These are phyloP conservation scores for Wasmannia auropunctata DNA, from an alignment of 1,140 invertebrate genomes.

Conservation along the genomic window DNA sequence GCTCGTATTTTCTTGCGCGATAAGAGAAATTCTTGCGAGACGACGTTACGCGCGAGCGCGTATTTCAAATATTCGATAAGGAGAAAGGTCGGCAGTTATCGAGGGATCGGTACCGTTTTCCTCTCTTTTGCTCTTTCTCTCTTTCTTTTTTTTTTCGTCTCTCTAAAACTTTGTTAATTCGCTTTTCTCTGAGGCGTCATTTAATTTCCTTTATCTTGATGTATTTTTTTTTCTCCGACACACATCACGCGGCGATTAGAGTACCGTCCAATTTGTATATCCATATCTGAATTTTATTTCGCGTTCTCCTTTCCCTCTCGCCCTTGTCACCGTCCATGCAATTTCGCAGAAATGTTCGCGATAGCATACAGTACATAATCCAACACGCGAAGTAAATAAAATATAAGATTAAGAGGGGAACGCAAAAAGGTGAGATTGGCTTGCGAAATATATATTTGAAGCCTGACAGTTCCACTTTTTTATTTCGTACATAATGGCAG, in stretches of 20 bases:
- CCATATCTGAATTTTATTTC: slow-evolving; percentile 24
- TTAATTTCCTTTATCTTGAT: slow-evolving; percentile 30
- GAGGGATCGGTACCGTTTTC: slow-evolving; percentile 47
- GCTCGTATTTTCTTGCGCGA: slow-evolving; percentile 13
- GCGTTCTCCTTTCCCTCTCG: background rate
- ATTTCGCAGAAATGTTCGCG: slow-evolving; percentile 27
- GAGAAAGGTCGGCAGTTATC: slow-evolving; percentile 51
- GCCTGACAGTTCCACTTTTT: slow-evolving; percentile 76
- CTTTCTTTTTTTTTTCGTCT: background rate
- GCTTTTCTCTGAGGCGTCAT: slow-evolving; percentile 10
- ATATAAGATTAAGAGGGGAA: slow-evolving; percentile 49
- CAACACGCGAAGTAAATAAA: slow-evolving; percentile 54
- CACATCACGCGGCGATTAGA: background rate
- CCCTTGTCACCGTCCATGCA: too few species aligned
- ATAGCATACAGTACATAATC: background rate
- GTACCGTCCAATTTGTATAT: slow-evolving; percentile 24
- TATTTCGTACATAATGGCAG: slow-evolving; percentile 76
- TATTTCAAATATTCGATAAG: slow-evolving; percentile 59
- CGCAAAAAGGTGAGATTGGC: slow-evolving; percentile 82
- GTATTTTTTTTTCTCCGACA: background rate
- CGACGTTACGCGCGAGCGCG: slow-evolving; percentile 26
- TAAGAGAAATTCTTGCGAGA: slow-evolving; percentile 35
- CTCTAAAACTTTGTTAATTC: slow-evolving; percentile 59
- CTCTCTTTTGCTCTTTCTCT: background rate
- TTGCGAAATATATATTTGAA: slow-evolving; percentile 76